phyloP scores from a whole-genome alignment of 1,140 invertebrate species.

The Drosophila bocki region DNA sequence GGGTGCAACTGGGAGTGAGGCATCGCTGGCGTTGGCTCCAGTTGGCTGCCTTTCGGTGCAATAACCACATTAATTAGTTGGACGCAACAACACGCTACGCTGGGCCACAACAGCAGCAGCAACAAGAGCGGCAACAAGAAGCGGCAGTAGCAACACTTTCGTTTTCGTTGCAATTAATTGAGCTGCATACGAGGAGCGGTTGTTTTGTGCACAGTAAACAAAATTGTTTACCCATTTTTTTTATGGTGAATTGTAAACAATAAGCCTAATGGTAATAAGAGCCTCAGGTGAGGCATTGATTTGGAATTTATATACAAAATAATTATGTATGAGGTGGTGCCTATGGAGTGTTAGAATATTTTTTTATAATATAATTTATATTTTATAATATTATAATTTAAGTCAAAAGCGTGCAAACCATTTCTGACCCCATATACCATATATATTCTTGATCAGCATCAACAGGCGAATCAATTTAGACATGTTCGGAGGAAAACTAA shows the following conservation, averaged over 20 bases:
- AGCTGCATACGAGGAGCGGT: conserved; percentile 46
- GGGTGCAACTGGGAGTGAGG: conserved; percentile 10
- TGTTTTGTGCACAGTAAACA: conserved; percentile 13
- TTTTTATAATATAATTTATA: too few species aligned
- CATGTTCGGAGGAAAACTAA: too few species aligned
- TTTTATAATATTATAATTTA: too few species aligned
- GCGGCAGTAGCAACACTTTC: conserved; percentile 66
- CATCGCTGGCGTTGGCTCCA: conserved; percentile 41
- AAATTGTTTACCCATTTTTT: neutral
- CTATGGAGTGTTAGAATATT: neutral
- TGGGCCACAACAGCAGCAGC: conserved; percentile 45
- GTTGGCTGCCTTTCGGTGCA: conserved; percentile 79
- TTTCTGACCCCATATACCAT: too few species aligned
- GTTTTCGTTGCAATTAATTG: conserved; percentile 80
- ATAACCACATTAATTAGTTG: conserved; percentile 82
- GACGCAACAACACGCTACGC: conserved; percentile 64
- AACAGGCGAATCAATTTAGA: too few species aligned
- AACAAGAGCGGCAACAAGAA: conserved; percentile 6
- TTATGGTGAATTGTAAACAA: neutral
- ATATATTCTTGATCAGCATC: too few species aligned
- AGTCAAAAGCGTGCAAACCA: too few species aligned
- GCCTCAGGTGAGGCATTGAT: neutral
- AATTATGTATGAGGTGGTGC: neutral
- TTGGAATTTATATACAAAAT: neutral
- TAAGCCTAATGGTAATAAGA: neutral